Conservation (phyloP, 2,888 invertebrate genomes). For the Tholera decimalis region DNA sequence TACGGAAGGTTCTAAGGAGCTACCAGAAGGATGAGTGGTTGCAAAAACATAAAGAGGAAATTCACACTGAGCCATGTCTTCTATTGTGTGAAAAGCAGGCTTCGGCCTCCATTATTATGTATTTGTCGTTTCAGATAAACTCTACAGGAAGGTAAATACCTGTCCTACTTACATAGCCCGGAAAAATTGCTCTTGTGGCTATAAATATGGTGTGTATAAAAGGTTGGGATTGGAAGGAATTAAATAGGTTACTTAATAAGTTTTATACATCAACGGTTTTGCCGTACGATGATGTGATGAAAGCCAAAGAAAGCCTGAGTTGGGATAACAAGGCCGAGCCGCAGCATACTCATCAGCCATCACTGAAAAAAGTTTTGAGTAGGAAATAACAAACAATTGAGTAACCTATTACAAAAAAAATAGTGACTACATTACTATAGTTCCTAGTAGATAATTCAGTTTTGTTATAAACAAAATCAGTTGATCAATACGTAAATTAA, state of each 20-base stretch:
- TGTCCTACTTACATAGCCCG: conserved; percentile 36
- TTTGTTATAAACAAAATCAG: too few relatives aligned
- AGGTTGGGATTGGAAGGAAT: not conserved
- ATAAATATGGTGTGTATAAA: conserved; percentile 32
- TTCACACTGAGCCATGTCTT: conserved; percentile 41
- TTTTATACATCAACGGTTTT: not conserved
- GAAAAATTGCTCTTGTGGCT: conserved; percentile 27
- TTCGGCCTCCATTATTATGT: conserved; percentile 28
- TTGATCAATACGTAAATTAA: too few relatives aligned
- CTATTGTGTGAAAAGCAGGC: conserved; percentile 46
- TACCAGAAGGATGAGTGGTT: conserved; percentile 31
- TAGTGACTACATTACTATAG: too few relatives aligned
- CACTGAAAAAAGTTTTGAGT: too few relatives aligned
- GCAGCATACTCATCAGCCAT: too few relatives aligned
- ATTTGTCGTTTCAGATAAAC: conserved; percentile 35
- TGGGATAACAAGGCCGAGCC: not conserved
- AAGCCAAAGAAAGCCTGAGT: too few relatives aligned
- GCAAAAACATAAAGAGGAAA: conserved; percentile 40
- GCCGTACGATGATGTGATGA: not conserved
- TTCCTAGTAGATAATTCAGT: too few relatives aligned
- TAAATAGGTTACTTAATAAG: conserved; percentile 25
- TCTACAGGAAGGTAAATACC: conserved; percentile 18
- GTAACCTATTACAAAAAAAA: too few relatives aligned
- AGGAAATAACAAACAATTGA: too few relatives aligned
- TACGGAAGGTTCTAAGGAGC: conserved; percentile 25